These are phyloP conservation scores for Calliphora vomitoria DNA, from an alignment of 2,888 invertebrate species.

Conservation along the genomic window DNA sequence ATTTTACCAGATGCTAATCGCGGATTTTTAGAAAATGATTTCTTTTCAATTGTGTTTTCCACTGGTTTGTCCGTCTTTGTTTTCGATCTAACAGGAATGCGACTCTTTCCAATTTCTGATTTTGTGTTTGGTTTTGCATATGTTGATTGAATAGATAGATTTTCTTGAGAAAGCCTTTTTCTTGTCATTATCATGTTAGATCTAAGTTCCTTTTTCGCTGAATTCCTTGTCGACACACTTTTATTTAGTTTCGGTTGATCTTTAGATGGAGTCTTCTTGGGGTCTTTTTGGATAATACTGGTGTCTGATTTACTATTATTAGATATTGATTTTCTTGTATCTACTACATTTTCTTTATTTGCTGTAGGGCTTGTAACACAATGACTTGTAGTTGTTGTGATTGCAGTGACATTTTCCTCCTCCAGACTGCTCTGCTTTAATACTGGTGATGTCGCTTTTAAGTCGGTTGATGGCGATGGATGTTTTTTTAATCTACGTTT, in stretches of 20 bases:
- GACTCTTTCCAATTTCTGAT: constrained; percentile 39
- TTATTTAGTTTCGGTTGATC: neutral
- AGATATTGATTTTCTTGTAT: constrained; percentile 30
- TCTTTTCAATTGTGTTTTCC: constrained; percentile 11
- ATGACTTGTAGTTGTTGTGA: neutral
- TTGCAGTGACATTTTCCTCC: neutral
- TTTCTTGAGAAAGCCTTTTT: constrained; percentile 81
- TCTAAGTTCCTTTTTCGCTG: constrained; percentile 76
- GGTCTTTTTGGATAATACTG: neutral
- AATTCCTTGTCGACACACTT: constrained; percentile 77
- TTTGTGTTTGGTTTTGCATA: constrained; percentile 1
- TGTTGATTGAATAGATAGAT: constrained; percentile 78
- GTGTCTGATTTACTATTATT: neutral
- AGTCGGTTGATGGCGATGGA: neutral
- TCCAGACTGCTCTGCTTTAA: neutral
- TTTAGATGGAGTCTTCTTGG: neutral
- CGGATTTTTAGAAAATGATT: neutral
- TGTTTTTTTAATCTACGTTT: neutral
- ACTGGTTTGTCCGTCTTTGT: neutral
- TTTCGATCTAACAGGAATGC: constrained; percentile 52
- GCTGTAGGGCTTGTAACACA: constrained; percentile 12
- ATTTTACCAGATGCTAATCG: neutral
- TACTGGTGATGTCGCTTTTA: neutral
- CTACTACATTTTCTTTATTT: constrained; percentile 46
- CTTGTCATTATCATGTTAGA: constrained; percentile 79